Evolutionary conservation across 2,113 vertebrate species (phyloP), one percentile per base, ranked within the genome.

Genomic region (Castor canadensis): DNA sequence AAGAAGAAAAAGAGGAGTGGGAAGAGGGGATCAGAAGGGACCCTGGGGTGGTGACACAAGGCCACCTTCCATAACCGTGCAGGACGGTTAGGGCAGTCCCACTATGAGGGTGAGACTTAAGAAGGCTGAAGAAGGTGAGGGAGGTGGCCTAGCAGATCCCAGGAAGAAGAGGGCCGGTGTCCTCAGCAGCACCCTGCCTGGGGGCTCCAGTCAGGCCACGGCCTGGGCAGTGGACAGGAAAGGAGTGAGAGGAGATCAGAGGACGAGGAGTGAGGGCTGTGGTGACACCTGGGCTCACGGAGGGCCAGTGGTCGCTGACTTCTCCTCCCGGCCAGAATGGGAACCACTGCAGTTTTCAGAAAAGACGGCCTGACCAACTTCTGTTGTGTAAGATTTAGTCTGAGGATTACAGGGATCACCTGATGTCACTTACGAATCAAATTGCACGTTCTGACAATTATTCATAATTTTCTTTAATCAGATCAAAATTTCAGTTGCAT

Each of bases 31-130:
- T 19, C 13, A n/a, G n/a, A n/a, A n/a, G 28, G 72, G 5, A 54
- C 32, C 2, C 0, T 54, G 12, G 0, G 1, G 4, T 43, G 4
- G 9, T 19, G 69, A 22, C 2, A 9, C 38, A n/a, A 54, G 38
- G 45, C 9, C 9, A 43, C 52, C 16, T 15, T 17, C 16, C 0
- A 7, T 49, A 8, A 17, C 4, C 24, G 22, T 38, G 40, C 11
- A 60, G 16, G 30, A 30, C 62, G 16, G 24, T 72, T 5, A 26
- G 38, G 40, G 80, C 11, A 56, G 11, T 30, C 17, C 47, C 40
- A 15, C 24, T 3, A 4, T 45, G 35, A 35, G 10, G 47, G 32
- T 22, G 76, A 45, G 40, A 58, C 80, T 47, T 45, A 72, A 80
- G 38, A 60, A 4, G 26, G 38, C 75, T 77, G 76, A 66, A 83